Evolutionary conservation across 2,113 vertebrate species (phyloP), one percentile per base, ranked within the genome.

Genomic region (Motacilla tschutschensis): DNA sequence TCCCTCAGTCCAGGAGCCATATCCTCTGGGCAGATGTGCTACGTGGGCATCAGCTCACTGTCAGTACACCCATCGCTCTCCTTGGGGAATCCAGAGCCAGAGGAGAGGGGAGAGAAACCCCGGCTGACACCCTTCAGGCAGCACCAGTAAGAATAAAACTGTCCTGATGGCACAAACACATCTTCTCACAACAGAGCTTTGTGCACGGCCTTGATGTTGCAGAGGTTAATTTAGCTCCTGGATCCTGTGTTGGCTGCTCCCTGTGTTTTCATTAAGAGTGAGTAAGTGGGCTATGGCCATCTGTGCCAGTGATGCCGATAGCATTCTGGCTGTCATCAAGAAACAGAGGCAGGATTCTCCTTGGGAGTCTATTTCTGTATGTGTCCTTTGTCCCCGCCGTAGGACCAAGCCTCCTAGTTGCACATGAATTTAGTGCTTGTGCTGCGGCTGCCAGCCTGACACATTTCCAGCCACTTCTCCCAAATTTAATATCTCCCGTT

Each of bases 1-100:
- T 85, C 44, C 1, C 0, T 59, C 25, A 5, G 22, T 22, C 17
- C 15, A 43, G 72, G 46, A 50, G 8, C 50, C 7, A 5, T 26
- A 9, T 63, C 19, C 48, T 65, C 29, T 5, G 2, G 54, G 38
- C 54, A 88, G 59, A 25, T 1, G 0, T 17, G 25, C 15, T 44
- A 8, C 1, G 0, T 8, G 21, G 63, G 19, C 57, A 58, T 43
- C 43, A 36, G 17, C 25, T 86, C 21, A 3, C 29, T 12, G 9
- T 62, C 2, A 4, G 24, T 38, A 10, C 2, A 2, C 29, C 48
- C 4, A 0, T 26, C 0, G 2, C 31, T 55, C 38, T 71, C 13
- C 53, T 22, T 0, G 0, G 20, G 59, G n/a, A 53, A 38, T 20
- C 24, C 28, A n/a, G 63, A 57, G 43, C 38, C 20, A 4, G 60